These are phyloP conservation scores for Silurus meridionalis DNA, from an alignment of 2,113 vertebrate genomes.

Conservation along the genomic window DNA sequence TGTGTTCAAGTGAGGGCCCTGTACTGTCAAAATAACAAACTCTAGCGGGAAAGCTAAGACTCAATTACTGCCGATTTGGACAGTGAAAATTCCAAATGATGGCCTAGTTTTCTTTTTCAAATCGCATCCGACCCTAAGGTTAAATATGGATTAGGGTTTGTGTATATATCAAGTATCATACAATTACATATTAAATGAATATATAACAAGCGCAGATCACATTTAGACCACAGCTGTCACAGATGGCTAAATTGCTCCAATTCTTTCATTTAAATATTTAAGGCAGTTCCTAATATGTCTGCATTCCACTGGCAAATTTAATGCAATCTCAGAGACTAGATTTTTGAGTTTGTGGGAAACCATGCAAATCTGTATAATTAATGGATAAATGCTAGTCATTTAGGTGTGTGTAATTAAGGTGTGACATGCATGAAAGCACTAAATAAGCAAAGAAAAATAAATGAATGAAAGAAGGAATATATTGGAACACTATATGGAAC, in stretches of 20 bases:
- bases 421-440: no score
- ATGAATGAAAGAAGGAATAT: background rate
- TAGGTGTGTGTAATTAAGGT: background rate
- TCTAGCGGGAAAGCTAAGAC: constrained; percentile 36
- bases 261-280: constrained; percentile 7
- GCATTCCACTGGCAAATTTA: background rate
- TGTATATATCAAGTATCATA: constrained; percentile 44
- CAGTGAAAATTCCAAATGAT: constrained; percentile 47
- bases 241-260: constrained; percentile 30
- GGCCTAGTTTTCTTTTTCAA: constrained; percentile 47
- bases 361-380: background rate
- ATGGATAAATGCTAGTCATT: background rate
- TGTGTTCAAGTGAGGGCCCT: constrained; percentile 63
- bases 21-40: constrained; percentile 54
- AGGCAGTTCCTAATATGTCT: background rate
- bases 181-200: constrained; percentile 46
- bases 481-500: no score
- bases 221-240: constrained; percentile 46
- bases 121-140: constrained; percentile 53
- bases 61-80: constrained; percentile 43
- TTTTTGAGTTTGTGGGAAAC: background rate
- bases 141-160: constrained; percentile 50
- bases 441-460: background rate
- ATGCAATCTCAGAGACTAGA: background rate
- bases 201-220: constrained; percentile 43